Percentiles rank a stretch among this genome's conserved stretches.
Evolutionary conservation across 2,888 invertebrate species (phyloP).

Genomic region (Celastrina argiolus): DNA sequence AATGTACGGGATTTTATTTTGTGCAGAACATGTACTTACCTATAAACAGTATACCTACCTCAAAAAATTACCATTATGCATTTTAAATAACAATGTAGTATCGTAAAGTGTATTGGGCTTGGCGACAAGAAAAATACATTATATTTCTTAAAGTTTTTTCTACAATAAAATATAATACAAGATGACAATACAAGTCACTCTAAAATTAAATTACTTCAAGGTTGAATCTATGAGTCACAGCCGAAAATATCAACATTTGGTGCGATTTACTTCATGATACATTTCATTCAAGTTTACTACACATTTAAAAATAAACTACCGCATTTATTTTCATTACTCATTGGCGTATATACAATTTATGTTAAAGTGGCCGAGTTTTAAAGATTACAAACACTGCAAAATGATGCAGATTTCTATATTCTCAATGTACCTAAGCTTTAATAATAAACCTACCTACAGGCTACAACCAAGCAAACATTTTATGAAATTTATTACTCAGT

Average conservation of each 20-base stretch:
- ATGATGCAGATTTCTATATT: background rate
- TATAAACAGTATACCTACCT: too few species aligned
- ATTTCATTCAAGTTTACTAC: conserved; percentile 34
- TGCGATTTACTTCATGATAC: conserved; percentile 32
- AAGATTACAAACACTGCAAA: background rate
- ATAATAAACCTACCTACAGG: too few species aligned
- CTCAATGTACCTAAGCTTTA: too few species aligned
- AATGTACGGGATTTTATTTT: too few species aligned
- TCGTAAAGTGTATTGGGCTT: too few species aligned
- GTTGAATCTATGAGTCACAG: conserved; percentile 32
- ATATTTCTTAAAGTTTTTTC: background rate
- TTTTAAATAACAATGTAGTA: too few species aligned
- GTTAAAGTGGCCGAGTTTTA: background rate
- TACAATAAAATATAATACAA: too few species aligned
- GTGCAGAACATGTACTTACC: too few species aligned
- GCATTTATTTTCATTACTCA: conserved; percentile 32
- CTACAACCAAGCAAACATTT: too few species aligned
- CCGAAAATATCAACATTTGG: conserved; percentile 28
- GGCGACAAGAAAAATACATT: too few species aligned
- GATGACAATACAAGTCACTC: background rate
- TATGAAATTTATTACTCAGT: too few species aligned
- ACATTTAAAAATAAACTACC: conserved; percentile 35
- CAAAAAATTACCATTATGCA: too few species aligned
- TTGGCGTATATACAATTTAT: background rate
- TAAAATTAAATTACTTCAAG: conserved; percentile 25